phyloP scores from a whole-genome alignment of 2,888 invertebrate species.

The Himalopsyche tibetana region DNA sequence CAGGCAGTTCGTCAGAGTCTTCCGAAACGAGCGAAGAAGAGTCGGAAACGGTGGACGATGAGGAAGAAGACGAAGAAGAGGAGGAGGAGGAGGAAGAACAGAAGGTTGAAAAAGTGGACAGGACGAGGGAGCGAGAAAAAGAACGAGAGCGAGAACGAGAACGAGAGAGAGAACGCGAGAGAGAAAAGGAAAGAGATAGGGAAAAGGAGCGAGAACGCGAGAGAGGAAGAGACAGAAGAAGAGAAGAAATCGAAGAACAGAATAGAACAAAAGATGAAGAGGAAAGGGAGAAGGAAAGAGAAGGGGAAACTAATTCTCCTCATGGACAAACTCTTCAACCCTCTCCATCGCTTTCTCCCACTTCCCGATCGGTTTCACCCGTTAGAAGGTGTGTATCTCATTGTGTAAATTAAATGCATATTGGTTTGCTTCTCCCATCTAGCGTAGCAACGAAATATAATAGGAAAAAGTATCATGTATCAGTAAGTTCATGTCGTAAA shows the following conservation, averaged over 20 bases:
- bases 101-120: conserved; percentile 67
- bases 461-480: too few relatives aligned
- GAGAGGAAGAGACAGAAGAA: conserved; percentile 49
- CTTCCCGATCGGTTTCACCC: conserved; percentile 59
- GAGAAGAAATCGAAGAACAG: not conserved
- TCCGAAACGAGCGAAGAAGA: conserved; percentile 73
- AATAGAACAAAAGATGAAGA: not conserved
- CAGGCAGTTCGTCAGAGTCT: conserved; percentile 73
- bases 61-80: conserved; percentile 68
- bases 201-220: conserved; percentile 52
- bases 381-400: conserved; percentile 51
- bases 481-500: too few relatives aligned
- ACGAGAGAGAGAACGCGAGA: conserved; percentile 67
- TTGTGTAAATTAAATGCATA: too few relatives aligned
- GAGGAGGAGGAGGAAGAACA: conserved; percentile 69
- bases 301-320: not conserved
- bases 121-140: conserved; percentile 68
- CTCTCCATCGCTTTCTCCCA: conserved; percentile 49
- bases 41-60: conserved; percentile 72
- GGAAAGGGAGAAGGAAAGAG: conserved; percentile 8
- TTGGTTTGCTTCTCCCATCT: too few relatives aligned
- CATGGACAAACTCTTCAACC: not conserved
- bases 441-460: too few relatives aligned
- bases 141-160: conserved; percentile 69
- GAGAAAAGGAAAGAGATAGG: conserved; percentile 63